phyloP scores from a whole-genome alignment of 2,113 vertebrate genomes.

The Peromyscus polionotus region DNA sequence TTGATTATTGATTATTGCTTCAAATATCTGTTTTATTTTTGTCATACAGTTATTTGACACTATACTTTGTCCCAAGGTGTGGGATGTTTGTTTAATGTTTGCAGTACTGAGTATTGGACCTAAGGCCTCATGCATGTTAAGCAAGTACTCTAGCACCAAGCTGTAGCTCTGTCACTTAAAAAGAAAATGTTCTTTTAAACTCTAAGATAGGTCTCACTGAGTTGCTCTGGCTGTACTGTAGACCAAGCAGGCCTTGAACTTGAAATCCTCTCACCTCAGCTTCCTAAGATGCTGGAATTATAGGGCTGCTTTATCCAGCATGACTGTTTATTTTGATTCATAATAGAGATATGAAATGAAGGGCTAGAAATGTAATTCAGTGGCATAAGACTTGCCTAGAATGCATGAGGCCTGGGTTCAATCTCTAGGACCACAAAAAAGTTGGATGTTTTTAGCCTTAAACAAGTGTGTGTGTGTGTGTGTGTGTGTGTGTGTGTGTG shows the following conservation, averaged over 20 bases:
- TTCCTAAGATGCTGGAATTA: neutral
- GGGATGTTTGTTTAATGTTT: neutral
- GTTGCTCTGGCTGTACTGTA: neutral
- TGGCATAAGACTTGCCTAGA: neutral
- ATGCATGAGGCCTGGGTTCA: neutral
- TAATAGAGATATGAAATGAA: neutral
- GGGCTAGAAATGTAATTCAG: neutral
- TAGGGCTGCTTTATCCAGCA: neutral
- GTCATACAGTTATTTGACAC: neutral
- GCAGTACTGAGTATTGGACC: neutral
- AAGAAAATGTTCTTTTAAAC: neutral
- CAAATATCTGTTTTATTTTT: neutral
- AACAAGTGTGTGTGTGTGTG: no score
- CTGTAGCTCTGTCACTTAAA: neutral
- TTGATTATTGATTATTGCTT: neutral
- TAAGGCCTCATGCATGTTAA: neutral
- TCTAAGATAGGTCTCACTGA: neutral
- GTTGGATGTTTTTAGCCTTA: neutral
- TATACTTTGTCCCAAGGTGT: neutral
- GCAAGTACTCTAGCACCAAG: neutral
- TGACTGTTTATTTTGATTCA: neutral
- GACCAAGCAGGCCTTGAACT: neutral
- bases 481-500: no score
- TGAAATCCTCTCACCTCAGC: neutral
- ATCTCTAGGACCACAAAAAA: neutral